phyloP scores from a whole-genome alignment of 2,888 invertebrate species.

The Cinara cedri region DNA sequence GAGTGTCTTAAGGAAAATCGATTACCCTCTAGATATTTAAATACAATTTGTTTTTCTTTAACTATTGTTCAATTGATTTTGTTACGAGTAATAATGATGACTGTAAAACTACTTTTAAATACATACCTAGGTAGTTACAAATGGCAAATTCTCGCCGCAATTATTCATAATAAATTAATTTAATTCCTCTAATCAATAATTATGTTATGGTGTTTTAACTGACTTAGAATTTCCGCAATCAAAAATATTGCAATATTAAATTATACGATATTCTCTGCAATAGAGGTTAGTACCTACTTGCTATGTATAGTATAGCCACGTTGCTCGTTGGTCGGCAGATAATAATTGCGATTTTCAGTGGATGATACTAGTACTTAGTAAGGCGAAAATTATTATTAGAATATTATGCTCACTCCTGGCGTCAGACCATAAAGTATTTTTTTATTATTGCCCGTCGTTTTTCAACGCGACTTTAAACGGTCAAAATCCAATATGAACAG shows the following conservation, averaged over 20 bases:
- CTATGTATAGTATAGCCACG: no score
- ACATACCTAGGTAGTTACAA: no score
- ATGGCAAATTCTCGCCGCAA: not conserved
- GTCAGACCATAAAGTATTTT: not conserved
- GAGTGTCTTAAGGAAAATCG: no score
- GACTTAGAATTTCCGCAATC: not conserved
- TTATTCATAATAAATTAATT: not conserved
- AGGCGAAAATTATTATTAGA: not conserved
- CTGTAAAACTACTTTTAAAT: no score
- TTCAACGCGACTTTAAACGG: not conserved
- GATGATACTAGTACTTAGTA: not conserved
- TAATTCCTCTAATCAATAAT: not conserved
- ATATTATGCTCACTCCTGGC: not conserved
- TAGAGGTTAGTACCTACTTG: not conserved
- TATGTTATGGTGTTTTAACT: not conserved
- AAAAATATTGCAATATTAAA: slow-evolving; percentile 1
- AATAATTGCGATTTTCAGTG: not conserved
- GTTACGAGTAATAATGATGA: no score
- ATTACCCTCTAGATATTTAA: no score
- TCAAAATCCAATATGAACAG: not conserved
- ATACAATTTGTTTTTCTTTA: no score
- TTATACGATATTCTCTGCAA: not conserved
- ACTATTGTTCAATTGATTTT: no score
- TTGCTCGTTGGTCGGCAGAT: not conserved
- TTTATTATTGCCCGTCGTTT: not conserved